Evolutionary conservation across 1,140 invertebrate genomes (phyloP).

Genomic region (Mercenaria mercenaria): DNA sequence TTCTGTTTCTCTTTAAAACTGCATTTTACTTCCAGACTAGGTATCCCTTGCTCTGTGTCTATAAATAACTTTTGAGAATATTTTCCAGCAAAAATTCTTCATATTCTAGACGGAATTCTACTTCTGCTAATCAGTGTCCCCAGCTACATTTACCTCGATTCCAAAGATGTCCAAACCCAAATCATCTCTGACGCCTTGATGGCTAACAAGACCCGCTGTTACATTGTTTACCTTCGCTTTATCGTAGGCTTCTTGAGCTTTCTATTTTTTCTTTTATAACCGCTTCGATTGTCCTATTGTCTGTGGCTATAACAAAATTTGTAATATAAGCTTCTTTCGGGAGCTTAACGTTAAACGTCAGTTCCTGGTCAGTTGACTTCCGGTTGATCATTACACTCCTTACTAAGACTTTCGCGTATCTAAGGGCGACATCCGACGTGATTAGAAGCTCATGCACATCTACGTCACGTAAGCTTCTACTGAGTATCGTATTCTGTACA

Average conservation of each 20-base stretch:
- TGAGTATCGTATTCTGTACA: too few relatives aligned
- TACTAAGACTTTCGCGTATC: too few relatives aligned
- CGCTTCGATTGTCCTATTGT: neutral
- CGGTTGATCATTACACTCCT: neutral
- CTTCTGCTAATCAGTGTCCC: neutral
- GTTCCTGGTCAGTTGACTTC: neutral
- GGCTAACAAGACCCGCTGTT: neutral
- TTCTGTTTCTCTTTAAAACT: neutral
- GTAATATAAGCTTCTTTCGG: constrained; percentile 21
- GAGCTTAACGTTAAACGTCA: neutral
- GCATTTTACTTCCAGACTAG: neutral
- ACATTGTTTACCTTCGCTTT: neutral
- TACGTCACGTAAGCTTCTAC: too few relatives aligned
- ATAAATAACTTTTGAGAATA: constrained; percentile 8
- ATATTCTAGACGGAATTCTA: constrained; percentile 10
- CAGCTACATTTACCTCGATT: constrained; percentile 8
- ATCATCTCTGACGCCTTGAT: neutral
- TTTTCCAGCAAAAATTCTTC: neutral
- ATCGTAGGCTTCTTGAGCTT: neutral
- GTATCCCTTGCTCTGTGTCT: neutral
- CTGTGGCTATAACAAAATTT: neutral
- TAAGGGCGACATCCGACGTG: too few relatives aligned
- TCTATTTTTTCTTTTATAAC: neutral
- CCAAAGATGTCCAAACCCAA: neutral
- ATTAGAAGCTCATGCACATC: too few relatives aligned